Evolutionary conservation across 2,888 invertebrate genomes (phyloP).

Genomic region (Molanna angustata): DNA sequence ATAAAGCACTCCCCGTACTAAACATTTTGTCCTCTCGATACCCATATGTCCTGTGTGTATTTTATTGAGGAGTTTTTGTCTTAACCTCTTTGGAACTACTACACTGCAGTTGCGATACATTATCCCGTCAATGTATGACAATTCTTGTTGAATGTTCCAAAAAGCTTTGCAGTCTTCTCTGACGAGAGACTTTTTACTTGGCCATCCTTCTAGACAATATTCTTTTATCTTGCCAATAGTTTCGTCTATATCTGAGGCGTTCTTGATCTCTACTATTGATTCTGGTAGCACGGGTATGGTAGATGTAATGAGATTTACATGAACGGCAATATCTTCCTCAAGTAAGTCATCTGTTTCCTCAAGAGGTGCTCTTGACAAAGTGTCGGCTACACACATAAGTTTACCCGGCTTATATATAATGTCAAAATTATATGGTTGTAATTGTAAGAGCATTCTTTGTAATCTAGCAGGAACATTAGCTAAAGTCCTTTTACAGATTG

Average conservation of each 20-base stretch:
- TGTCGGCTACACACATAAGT: neutral
- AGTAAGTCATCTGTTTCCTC: conserved; percentile 1
- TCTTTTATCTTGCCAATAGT: neutral
- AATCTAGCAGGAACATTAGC: conserved; percentile 1
- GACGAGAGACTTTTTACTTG: conserved; percentile 2
- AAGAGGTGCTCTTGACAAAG: conserved; percentile 4
- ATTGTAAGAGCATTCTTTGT: conserved; percentile 2
- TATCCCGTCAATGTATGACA: conserved; percentile 1
- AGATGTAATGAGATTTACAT: conserved; percentile 1
- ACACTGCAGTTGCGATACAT: neutral
- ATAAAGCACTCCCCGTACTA: neutral
- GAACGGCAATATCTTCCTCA: conserved; percentile 4
- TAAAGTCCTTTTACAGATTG: neutral
- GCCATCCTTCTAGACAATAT: neutral
- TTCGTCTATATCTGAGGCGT: neutral
- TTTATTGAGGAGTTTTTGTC: conserved; percentile 1
- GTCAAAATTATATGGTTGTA: conserved; percentile 1
- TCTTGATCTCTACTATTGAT: conserved; percentile 1
- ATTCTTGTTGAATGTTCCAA: conserved; percentile 4
- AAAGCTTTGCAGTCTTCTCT: neutral
- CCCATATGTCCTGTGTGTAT: conserved; percentile 4
- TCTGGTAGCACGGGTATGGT: conserved; percentile 1
- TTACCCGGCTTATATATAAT: conserved; percentile 2
- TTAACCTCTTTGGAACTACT: conserved; percentile 2
- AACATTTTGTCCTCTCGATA: neutral